Conservation (phyloP, 2,113 vertebrate genomes). For the Campylomormyrus numenius region DNA sequence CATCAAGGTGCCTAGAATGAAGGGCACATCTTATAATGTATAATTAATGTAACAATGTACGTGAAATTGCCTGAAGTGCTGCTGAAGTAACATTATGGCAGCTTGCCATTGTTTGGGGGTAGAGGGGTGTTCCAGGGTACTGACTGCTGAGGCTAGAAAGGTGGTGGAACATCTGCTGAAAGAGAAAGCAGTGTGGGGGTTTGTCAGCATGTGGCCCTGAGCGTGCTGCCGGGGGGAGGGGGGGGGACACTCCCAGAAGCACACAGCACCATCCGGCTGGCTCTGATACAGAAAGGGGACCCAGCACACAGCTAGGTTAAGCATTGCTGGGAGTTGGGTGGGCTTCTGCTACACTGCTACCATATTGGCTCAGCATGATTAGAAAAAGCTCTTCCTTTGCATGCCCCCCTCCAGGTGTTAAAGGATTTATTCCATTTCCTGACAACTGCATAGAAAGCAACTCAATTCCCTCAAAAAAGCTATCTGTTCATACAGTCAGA, state of each 20-base stretch:
- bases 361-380: not conserved
- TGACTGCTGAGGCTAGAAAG: not conserved
- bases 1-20: not conserved
- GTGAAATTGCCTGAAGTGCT: not conserved
- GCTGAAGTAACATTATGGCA: not conserved
- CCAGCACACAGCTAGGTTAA: not conserved
- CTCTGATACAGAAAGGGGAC: not conserved
- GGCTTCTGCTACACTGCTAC: not conserved
- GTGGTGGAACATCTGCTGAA: not conserved
- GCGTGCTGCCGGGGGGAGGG: not conserved
- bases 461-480: not conserved
- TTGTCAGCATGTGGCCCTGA: not conserved
- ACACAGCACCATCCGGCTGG: not conserved
- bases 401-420: not conserved
- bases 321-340: not conserved
- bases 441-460: not conserved
- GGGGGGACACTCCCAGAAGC: too few relatives aligned
- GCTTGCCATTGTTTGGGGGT: not conserved
- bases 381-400: not conserved
- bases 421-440: not conserved
- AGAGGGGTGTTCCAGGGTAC: not conserved
- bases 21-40: not conserved
- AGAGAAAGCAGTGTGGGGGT: not conserved
- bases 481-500: not conserved
- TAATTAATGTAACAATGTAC: not conserved